Percentiles rank a stretch among this genome's conserved stretches.
Conservation (phyloP, 2,888 invertebrate species). For the Microctonus hyperodae region DNA sequence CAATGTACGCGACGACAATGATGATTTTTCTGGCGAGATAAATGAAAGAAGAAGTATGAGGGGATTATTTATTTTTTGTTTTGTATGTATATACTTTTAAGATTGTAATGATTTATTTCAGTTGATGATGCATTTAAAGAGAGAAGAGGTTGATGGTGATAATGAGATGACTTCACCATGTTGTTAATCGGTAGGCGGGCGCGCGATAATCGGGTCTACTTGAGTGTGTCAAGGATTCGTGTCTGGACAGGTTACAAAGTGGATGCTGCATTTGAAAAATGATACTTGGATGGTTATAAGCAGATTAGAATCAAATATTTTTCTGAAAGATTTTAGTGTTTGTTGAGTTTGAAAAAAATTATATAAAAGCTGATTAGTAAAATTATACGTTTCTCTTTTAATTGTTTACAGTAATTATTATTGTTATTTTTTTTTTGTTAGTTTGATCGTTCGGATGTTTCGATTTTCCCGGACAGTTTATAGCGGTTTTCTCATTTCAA, state of each 20-base stretch:
- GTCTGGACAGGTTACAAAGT: slow-evolving; percentile 3
- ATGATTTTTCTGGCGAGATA: too few relatives aligned
- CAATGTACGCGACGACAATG: slow-evolving; percentile 25
- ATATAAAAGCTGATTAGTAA: background rate
- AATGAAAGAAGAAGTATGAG: background rate
- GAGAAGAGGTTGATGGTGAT: background rate
- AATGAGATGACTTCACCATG: slow-evolving; percentile 11
- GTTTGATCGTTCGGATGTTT: slow-evolving; percentile 39
- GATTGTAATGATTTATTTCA: slow-evolving; percentile 59
- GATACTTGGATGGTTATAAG: background rate
- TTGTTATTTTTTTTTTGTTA: slow-evolving; percentile 19
- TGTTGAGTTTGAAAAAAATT: background rate
- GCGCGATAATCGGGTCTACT: background rate
- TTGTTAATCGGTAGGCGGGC: background rate
- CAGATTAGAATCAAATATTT: background rate
- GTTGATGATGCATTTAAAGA: slow-evolving; percentile 26
- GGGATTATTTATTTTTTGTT: too few relatives aligned
- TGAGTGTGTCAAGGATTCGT: background rate
- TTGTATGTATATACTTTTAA: slow-evolving; percentile 29
- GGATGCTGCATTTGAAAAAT: slow-evolving; percentile 7
- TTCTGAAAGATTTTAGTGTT: too few relatives aligned
- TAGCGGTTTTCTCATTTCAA: slow-evolving; percentile 31
- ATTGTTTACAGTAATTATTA: background rate
- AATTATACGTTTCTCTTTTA: background rate
- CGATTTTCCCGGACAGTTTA: slow-evolving; percentile 47